A percentile compares a stretch with the other conserved stretches of the same genome.
These are phyloP conservation scores for Salminus brasiliensis DNA, from an alignment of 2,113 vertebrate genomes.

Conservation along the genomic window DNA sequence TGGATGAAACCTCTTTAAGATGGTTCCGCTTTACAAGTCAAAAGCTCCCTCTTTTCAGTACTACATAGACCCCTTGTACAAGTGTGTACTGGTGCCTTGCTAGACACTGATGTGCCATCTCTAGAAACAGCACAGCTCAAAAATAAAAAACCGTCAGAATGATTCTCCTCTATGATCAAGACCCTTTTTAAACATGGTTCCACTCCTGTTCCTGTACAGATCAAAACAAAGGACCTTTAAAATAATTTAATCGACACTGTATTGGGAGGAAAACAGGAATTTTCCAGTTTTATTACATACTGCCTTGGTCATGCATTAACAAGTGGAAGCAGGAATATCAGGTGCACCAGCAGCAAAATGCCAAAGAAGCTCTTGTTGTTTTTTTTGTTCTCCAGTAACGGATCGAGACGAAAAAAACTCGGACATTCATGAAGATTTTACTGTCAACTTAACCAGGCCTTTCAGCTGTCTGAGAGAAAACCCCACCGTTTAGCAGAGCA, in stretches of 20 bases:
- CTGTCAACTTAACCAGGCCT: constrained; percentile 3
- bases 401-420: not conserved
- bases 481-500: too few species aligned
- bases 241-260: constrained; percentile 48
- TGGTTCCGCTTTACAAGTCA: too few species aligned
- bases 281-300: constrained; percentile 53
- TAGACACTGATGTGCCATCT: too few species aligned
- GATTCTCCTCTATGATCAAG: too few species aligned
- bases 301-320: constrained; percentile 56
- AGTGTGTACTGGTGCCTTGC: too few species aligned
- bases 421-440: constrained; percentile 13
- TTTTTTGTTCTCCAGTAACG: not conserved
- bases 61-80: too few species aligned
- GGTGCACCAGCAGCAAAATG: constrained; percentile 32
- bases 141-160: too few species aligned
- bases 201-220: too few species aligned
- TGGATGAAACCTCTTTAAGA: too few species aligned
- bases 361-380: not conserved
- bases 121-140: too few species aligned
- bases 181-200: too few species aligned
- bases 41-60: too few species aligned
- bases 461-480: not conserved
- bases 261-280: constrained; percentile 29
- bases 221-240: not conserved
- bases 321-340: constrained; percentile 37